Conservation (phyloP, 2,113 vertebrate genomes). For the Pagrus major region DNA sequence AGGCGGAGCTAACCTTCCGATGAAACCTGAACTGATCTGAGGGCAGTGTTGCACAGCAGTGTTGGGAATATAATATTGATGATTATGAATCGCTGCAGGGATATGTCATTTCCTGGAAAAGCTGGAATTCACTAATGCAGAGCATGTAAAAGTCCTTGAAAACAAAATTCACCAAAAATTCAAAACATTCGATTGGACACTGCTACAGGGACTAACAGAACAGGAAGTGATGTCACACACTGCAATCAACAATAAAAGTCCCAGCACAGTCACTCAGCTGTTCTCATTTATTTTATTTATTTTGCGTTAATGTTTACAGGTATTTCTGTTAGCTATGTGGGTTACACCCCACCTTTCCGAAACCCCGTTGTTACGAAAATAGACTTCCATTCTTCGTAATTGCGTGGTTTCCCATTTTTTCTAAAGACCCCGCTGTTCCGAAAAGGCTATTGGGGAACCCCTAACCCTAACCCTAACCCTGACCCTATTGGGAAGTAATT, state of each 20-base stretch:
- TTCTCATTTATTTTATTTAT: neutral
- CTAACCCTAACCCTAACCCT: too few relatives aligned
- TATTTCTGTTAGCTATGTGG: constrained; percentile 1
- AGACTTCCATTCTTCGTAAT: too few relatives aligned
- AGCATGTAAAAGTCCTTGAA: neutral
- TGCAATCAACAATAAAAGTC: neutral
- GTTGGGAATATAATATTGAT: neutral
- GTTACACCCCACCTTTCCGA: too few relatives aligned
- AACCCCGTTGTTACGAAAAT: too few relatives aligned
- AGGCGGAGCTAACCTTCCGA: neutral
- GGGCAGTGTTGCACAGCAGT: neutral
- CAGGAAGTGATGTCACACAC: neutral
- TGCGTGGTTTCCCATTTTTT: too few relatives aligned
- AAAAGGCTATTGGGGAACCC: too few relatives aligned
- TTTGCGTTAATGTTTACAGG: neutral
- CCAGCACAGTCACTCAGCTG: neutral
- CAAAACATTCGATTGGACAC: neutral
- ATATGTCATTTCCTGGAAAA: neutral
- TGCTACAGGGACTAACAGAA: neutral
- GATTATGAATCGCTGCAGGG: neutral
- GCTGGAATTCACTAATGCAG: constrained; percentile 15
- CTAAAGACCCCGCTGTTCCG: too few relatives aligned
- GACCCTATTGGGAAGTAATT: too few relatives aligned
- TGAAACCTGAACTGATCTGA: neutral
- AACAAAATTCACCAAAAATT: neutral